Base-by-base conservation (phyloP, 2,888 invertebrate species). In the Shargacucullia verbasci region DNA sequence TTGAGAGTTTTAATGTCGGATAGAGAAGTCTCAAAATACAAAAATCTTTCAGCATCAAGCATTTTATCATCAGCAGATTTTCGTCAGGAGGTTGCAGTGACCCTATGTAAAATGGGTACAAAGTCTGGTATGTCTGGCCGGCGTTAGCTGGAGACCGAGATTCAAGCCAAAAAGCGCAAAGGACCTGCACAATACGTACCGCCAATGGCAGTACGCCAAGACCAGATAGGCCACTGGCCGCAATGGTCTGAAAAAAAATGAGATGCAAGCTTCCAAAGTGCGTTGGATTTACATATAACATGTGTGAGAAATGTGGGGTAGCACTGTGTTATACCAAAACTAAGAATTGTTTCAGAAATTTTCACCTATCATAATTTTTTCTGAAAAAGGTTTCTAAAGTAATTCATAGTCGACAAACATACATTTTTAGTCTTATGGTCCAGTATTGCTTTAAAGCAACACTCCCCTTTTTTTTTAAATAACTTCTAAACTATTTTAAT, bases 151-250 rank as follows among this genome's bases (percentile, higher is more conserved):
- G 31, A 48, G 11, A 37, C 1, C n/a, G 47, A 55, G 20, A 29
- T 47, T 10, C 37, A 48, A 48, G 29, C 29, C 38, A 48, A 48
- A 37, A 43, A 20, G n/a, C 43, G 20, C 14, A 35, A 33, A 55
- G 55, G 47, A 35, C 43, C 43, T 34, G 54, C 54, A n/a, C 55
- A 55, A 11, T 12, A 41, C 31, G 37, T 10, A 3, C 48, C 55
- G 15, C 38, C 48, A 0, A 55, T 9, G 10, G 71, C 67, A 54
- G 72, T 76, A 1, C 57, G 72, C 1, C 70, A 71, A 64, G 73
- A 77, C 52, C 73, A 78, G 40, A 64, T 68, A 37, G 63, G 65
- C 4, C 72, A 71, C 55, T 73, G 74, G 76, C 63, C 73, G 0
- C 41, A 46, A 52, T 73, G 72, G 73, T 50, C 57, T 25, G 70